Evolutionary conservation across 2,113 vertebrate species (phyloP).

Genomic region (Rhodinocichla rosea): DNA sequence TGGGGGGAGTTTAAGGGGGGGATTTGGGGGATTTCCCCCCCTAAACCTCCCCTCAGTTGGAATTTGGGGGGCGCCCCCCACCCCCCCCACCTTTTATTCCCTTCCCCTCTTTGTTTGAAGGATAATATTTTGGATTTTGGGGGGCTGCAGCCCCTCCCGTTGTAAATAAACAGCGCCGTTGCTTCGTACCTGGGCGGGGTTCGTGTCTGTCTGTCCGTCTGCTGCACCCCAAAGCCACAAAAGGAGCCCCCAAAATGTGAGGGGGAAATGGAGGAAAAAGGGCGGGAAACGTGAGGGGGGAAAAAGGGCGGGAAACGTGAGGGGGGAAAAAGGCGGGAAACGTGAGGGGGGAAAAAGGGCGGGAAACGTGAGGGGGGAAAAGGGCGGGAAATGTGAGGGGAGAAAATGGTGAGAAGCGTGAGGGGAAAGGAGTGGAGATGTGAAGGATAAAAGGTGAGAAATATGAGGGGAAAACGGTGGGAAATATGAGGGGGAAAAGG

Average conservation of each 20-base stretch:
- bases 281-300: neutral
- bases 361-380: neutral
- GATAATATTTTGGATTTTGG: neutral
- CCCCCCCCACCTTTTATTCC: neutral
- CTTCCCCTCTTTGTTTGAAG: neutral
- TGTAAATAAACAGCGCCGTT: neutral
- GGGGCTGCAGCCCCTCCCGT: neutral
- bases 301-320: neutral
- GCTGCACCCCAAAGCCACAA: no score
- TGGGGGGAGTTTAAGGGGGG: neutral
- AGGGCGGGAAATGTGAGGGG: neutral
- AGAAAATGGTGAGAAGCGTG: fast-evolving
- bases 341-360: neutral
- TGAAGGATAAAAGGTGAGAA: neutral
- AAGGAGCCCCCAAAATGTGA: neutral
- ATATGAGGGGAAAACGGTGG: neutral
- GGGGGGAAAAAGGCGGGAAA: no score
- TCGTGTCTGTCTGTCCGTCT: neutral
- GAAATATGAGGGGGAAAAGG: neutral
- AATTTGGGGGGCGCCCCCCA: neutral
- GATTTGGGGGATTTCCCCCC: neutral
- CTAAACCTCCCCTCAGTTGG: neutral
- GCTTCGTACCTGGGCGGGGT: neutral
- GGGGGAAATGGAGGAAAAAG: neutral
- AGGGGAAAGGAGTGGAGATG: neutral